phyloP scores from a whole-genome alignment of 2,113 vertebrate species.

The Percopsis transmontana region DNA sequence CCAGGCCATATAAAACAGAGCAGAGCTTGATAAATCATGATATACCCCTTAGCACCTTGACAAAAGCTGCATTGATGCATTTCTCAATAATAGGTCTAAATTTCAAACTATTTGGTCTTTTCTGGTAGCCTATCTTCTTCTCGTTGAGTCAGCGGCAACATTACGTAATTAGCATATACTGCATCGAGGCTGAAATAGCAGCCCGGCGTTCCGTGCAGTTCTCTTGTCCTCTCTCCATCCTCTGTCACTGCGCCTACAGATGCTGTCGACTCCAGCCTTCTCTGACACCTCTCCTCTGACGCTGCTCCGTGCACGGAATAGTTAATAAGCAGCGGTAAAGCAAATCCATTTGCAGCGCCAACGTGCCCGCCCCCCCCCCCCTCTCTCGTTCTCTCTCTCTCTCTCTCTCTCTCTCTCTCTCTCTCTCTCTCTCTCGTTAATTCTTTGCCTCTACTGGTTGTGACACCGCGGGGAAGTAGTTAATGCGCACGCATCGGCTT shows the following conservation, averaged over 20 bases:
- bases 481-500: slow-evolving; percentile 44
- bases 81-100: slow-evolving; percentile 23
- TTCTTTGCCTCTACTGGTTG: slow-evolving; percentile 34
- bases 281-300: background rate
- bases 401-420: slow-evolving; percentile 8
- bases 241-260: background rate
- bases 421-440: slow-evolving; percentile 15
- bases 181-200: slow-evolving; percentile 17
- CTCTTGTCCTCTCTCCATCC: background rate
- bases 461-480: slow-evolving; percentile 43
- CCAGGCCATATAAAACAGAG: too few species aligned
- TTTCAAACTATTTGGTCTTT: slow-evolving; percentile 23
- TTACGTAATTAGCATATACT: slow-evolving; percentile 61
- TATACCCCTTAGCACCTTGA: background rate
- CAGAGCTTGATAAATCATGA: background rate
- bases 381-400: slow-evolving; percentile 6
- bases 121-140: slow-evolving; percentile 25
- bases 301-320: slow-evolving; percentile 4
- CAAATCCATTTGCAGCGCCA: slow-evolving; percentile 21
- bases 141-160: slow-evolving; percentile 47
- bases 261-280: slow-evolving; percentile 1
- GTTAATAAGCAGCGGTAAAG: background rate
- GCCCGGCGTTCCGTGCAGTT: background rate
- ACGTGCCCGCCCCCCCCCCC: slow-evolving; percentile 3
- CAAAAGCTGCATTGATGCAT: background rate